Evolutionary conservation across 2,888 invertebrate species (phyloP).

Genomic region (Eristalis intricaria): DNA sequence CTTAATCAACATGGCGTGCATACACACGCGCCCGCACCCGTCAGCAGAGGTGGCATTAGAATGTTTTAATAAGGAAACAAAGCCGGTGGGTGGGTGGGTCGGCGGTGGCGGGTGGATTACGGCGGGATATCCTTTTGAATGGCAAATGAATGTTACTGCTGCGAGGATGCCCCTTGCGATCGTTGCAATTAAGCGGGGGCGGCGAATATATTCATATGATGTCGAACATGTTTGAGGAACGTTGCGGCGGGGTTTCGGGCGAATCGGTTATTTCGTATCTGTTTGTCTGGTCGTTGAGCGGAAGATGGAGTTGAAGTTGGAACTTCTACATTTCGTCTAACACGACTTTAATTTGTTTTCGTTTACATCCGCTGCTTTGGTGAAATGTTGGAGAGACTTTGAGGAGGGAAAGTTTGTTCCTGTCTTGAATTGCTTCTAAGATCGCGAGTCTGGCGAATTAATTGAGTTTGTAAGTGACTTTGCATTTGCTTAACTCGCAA

Average conservation of each 20-base stretch:
- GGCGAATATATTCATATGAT: constrained; percentile 17
- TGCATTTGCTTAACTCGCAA: background rate
- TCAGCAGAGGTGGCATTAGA: constrained; percentile 14
- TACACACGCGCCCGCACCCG: background rate
- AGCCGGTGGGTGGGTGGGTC: background rate
- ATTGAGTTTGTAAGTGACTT: background rate
- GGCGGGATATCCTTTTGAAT: constrained; percentile 17
- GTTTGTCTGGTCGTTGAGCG: background rate
- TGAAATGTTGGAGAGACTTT: background rate
- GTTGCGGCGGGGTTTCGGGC: background rate
- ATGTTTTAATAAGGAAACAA: constrained; percentile 34
- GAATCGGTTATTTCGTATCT: background rate
- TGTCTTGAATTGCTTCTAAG: background rate
- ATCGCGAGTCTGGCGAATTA: background rate
- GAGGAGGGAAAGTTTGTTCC: background rate
- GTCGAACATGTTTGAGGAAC: background rate
- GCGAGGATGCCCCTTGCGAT: background rate
- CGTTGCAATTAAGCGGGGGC: constrained; percentile 7
- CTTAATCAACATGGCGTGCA: constrained; percentile 30
- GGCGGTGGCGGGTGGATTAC: background rate
- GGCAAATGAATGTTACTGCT: constrained; percentile 15
- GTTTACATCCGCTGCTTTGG: constrained; percentile 3
- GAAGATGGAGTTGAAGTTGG: background rate
- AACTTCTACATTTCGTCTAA: constrained; percentile 7
- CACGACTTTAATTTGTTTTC: constrained; percentile 20